Percentiles rank a stretch among this genome's conserved stretches.
phyloP scores from a whole-genome alignment of 1,140 invertebrate species.

The Brachionus rotundiformis region DNA sequence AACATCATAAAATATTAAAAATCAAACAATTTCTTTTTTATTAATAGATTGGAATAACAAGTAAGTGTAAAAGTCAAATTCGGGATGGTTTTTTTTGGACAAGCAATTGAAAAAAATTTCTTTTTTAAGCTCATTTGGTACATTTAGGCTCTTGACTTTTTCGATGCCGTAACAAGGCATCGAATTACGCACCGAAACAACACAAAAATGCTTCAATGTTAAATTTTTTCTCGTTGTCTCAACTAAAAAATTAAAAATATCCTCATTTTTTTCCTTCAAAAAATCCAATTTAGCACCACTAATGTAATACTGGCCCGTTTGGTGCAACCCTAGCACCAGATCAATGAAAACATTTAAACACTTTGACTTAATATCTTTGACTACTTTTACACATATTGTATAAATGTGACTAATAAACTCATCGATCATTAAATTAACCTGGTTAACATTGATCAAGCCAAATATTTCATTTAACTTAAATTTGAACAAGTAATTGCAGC shows the following conservation, averaged over 20 bases:
- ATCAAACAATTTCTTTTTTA: not conserved
- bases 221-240: not conserved
- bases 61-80: conserved; percentile 7
- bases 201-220: not conserved
- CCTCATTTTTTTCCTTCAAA: conserved; percentile 21
- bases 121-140: not conserved
- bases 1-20: not conserved
- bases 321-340: not conserved
- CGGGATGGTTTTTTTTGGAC: not conserved
- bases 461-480: conserved; percentile 22
- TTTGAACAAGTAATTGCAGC: conserved; percentile 39
- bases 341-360: conserved; percentile 39
- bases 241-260: not conserved
- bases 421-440: too few relatives aligned
- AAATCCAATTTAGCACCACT: not conserved
- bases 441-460: too few relatives aligned
- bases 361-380: conserved; percentile 40
- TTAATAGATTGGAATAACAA: not conserved
- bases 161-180: not conserved
- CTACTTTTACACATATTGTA: not conserved
- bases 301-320: not conserved
- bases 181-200: not conserved
- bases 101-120: not conserved
- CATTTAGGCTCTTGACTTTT: conserved; percentile 2
- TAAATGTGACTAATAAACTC: conserved; percentile 37